phyloP scores from a whole-genome alignment of 1,140 invertebrate species.

The Drosophila chauvacae region DNA sequence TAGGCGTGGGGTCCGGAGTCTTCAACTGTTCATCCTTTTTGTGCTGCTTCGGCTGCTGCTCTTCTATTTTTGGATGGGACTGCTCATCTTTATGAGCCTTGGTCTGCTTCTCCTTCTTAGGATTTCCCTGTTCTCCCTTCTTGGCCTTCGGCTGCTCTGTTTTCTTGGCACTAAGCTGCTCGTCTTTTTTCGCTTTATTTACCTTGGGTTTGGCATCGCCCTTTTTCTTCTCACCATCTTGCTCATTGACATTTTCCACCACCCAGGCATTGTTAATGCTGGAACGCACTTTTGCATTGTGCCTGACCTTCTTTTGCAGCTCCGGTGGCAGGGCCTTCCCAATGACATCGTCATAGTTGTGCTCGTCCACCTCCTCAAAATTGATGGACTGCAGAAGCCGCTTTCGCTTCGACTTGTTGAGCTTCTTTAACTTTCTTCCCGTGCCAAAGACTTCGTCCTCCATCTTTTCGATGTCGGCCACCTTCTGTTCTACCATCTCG shows the following conservation, averaged over 20 bases:
- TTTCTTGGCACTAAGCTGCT: conserved; percentile 13
- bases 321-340: conserved; percentile 64
- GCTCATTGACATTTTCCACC: conserved; percentile 68
- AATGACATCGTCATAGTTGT: conserved; percentile 74
- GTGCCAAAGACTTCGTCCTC: conserved; percentile 70
- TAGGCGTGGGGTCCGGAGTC: not conserved
- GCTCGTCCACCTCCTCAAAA: conserved; percentile 75
- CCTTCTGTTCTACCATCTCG: conserved; percentile 75
- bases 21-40: conserved; percentile 17
- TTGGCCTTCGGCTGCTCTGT: not conserved
- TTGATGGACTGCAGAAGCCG: conserved; percentile 74
- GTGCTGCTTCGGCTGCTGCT: not conserved
- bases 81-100: conserved; percentile 24
- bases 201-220: conserved; percentile 26
- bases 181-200: conserved; percentile 20
- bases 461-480: conserved; percentile 63
- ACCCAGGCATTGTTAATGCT: conserved; percentile 64
- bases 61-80: conserved; percentile 8
- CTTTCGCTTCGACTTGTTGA: conserved; percentile 78
- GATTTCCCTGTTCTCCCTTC: conserved; percentile 22
- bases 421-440: conserved; percentile 73
- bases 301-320: conserved; percentile 56
- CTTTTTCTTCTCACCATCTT: conserved; percentile 2
- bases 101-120: conserved; percentile 28
- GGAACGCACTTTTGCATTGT: conserved; percentile 61